phyloP scores from a whole-genome alignment of 2,113 vertebrate genomes.

The Bufo gargarizans region DNA sequence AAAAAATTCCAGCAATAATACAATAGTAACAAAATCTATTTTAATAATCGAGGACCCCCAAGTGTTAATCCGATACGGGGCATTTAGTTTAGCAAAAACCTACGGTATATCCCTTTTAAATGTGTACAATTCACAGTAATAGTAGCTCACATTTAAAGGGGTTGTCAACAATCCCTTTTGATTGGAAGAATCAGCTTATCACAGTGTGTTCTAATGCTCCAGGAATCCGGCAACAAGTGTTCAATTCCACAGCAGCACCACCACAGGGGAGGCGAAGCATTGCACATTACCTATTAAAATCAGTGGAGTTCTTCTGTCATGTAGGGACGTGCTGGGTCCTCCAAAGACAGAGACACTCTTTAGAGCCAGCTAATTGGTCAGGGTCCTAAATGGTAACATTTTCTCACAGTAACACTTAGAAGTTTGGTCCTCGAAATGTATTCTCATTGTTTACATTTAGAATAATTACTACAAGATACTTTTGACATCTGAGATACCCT shows the following conservation, averaged over 20 bases:
- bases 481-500: not conserved
- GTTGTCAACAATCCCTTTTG: not conserved
- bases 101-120: not conserved
- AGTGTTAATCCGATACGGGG: not conserved
- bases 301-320: not conserved
- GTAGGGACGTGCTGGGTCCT: not conserved
- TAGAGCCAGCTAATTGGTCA: not conserved
- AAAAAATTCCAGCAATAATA: conserved; percentile 4
- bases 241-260: not conserved
- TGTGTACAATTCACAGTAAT: not conserved
- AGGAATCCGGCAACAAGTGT: not conserved
- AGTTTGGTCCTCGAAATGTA: not conserved
- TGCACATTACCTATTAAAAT: not conserved
- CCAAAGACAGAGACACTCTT: not conserved
- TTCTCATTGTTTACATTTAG: not conserved
- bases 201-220: not conserved
- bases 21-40: not conserved
- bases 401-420: not conserved
- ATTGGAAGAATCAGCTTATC: not conserved
- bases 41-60: not conserved
- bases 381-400: not conserved
- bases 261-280: not conserved
- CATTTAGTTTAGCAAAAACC: not conserved
- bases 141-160: not conserved
- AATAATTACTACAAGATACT: not conserved